Base-by-base conservation (phyloP, 2,888 invertebrate genomes). In the Boloria euphrosyne region DNA sequence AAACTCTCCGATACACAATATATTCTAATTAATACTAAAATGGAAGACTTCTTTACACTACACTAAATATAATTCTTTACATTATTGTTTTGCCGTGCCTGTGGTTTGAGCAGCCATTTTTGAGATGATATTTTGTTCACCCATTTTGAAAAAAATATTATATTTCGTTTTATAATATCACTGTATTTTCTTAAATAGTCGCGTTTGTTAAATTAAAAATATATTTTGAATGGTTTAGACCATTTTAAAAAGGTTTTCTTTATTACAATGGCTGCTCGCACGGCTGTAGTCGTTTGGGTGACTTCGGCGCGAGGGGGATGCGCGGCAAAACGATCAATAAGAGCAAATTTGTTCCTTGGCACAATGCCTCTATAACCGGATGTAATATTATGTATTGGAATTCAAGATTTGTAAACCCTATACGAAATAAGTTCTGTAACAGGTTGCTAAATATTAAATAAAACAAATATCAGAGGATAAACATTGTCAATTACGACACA, bases 21-120 rank as follows among this genome's bases (percentile, higher is more conserved):
- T 46, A 46, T 46, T 10, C 22, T 57, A 57, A 57, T 22, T 67
- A 71, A 61, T 61, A 65, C 81, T 85, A 83, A 71, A 75, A 80
- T 89, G 90, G 90, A 91, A 91, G 91, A 91, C 91, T 89, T 89
- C 81, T 80, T 90, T 90, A 80, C 89, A 80, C 82, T 87, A 85
- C 70, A 75, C 80, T 81, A 78, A 67, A 65, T 65, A 57, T 67
- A 72, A 68, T 80, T 76, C 78, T 78, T 83, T 85, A 71, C 71
- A 73, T 73, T 68, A 70, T 70, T 63, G 58, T 55, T 65, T 63
- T 43, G 60, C 43, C 67, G 53, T 65, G 67, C 58, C 44, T 17
- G 57, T 31, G 52, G 31, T 61, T 53, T 66, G 78, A 81, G 83
- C 85, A 83, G 86, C 89, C 90, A 89, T 88, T 78, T 81, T 67